Evolutionary conservation across 2,797 vertebrate species (phyloP), one percentile per base, ranked within the genome.

Genomic region (Cyclura pinguis): DNA sequence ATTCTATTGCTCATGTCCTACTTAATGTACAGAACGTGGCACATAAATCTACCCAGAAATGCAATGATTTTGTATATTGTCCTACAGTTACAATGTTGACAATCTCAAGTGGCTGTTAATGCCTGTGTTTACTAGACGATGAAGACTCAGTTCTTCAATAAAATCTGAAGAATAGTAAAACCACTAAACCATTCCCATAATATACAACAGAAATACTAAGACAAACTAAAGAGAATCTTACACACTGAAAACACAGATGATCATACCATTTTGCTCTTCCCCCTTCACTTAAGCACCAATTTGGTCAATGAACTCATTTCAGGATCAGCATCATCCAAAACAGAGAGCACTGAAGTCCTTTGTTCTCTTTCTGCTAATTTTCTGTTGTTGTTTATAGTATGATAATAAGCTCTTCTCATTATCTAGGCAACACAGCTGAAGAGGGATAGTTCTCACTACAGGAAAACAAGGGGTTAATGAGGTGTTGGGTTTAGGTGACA

Each of bases 101-200:
- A 87, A 84, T 86, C 91, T 89, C 91, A 86, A 82, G 87, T 59
- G 81, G 62, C 88, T 77, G 32, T 89, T 89, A 88, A 91, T 91
- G 81, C 81, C 52, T 84, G 50, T 84, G 59, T 91, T 88, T 91
- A 78, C 80, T 88, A 84, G 73, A 69, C 80, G 67, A 72, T 73
- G 64, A 91, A 80, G 62, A 35, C 59, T 84, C 86, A 72, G 86
- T 20, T 80, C 73, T 88, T 73, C 86, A 84, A 88, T 84, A 91
- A 91, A 91, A 88, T 78, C 74, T 29, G 8, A 77, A 88, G 80
- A 81, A 86, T 77, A 89, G 72, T 89, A 86, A 92, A 86, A 86
- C 72, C 7, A 81, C 87, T 88, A 88, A 91, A 59, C 50, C 64
- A 87, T 59, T 42, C 50, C 24, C 38, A 38, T 24, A 88, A 85